Base-by-base conservation (phyloP, 1,140 invertebrate genomes). In the Pissodes strobi region DNA sequence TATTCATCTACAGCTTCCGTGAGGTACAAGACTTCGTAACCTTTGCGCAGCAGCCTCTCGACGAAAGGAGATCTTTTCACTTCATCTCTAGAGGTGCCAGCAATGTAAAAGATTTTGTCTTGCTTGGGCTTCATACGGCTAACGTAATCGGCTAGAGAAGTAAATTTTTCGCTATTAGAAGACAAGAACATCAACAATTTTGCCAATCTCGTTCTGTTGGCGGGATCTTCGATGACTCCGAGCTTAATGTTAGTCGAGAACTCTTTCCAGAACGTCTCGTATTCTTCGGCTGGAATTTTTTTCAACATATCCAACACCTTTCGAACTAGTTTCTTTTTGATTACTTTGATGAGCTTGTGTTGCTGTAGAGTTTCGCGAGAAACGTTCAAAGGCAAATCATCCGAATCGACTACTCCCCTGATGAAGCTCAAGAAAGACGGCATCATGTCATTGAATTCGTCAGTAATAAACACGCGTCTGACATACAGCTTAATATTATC, bases 371-470 rank as follows among this genome's bases (percentile, higher is more conserved):
- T 99, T 83, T 99, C 98, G 69, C 98, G 88, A 0, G 94, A 97
- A 12, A 99, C 97, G 80, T 99, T 99, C 51, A 99, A 82, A 2
- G 98, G 98, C 57, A 99, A 82, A 83, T 99, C 98, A 81, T 99
- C 98, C n/a, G 94, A 97, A 80, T 99, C 98, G 21, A 99, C 97
- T 64, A 99, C 91, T 73, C 98, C 98, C 68, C 90, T 87, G 52
- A 98, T 86, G 77, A 99, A 99, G 48, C 84, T 90, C 63, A 99
- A 82, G 77, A 99, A 99, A 78, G 95, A 98, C 48, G 98, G 98
- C 89, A 99, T 94, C 90, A 99, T 95, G 75, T 99, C 97, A 75
- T 95, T 95, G 82, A 99, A 99, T 82, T 99, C 95, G 73, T 99
- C 97, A 12, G 97, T 99, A 78, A 99, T 99, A 80, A 99, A 99